A percentile compares a stretch with the other conserved stretches of the same genome.
Evolutionary conservation across 1,140 invertebrate genomes (phyloP).

Genomic region (Micrasema minimum): DNA sequence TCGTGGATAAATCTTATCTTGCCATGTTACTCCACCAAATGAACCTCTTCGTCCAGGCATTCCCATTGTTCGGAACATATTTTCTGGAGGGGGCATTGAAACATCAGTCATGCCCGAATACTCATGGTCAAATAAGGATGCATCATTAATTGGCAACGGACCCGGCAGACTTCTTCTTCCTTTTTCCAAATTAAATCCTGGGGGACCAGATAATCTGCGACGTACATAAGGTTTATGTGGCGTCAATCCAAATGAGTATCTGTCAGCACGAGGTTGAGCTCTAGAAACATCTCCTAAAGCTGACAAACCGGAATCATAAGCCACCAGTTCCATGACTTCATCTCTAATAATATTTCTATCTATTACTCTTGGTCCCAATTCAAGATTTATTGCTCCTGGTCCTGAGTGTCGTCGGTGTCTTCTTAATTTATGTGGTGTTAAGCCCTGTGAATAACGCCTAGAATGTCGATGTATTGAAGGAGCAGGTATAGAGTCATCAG

Average conservation of each 20-base stretch:
- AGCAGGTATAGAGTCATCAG: slow-evolving; percentile 7
- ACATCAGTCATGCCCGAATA: slow-evolving; percentile 9
- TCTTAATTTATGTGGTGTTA: slow-evolving; percentile 1
- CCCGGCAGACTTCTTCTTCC: neutral
- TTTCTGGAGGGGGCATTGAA: neutral
- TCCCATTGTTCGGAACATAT: slow-evolving; percentile 23
- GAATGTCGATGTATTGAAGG: neutral
- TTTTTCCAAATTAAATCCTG: slow-evolving; percentile 11
- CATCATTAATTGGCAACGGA: slow-evolving; percentile 1
- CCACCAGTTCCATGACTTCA: slow-evolving; percentile 16
- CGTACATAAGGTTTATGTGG: neutral
- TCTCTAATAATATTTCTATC: neutral
- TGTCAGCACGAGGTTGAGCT: neutral
- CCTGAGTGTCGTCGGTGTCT: slow-evolving; percentile 2
- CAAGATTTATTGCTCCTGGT: neutral
- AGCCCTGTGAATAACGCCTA: slow-evolving; percentile 1
- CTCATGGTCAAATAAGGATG: slow-evolving; percentile 5
- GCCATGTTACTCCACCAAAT: slow-evolving; percentile 11
- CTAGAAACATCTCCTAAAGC: slow-evolving; percentile 6
- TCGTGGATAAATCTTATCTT: neutral
- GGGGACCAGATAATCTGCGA: slow-evolving; percentile 15
- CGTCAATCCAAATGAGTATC: slow-evolving; percentile 18
- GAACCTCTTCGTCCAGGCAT: slow-evolving; percentile 12
- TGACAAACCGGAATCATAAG: slow-evolving; percentile 10
- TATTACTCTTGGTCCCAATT: slow-evolving; percentile 1